Evolutionary conservation across 2,797 vertebrate species (phyloP), one percentile per base, ranked within the genome.

Genomic region (Spinus pinus): DNA sequence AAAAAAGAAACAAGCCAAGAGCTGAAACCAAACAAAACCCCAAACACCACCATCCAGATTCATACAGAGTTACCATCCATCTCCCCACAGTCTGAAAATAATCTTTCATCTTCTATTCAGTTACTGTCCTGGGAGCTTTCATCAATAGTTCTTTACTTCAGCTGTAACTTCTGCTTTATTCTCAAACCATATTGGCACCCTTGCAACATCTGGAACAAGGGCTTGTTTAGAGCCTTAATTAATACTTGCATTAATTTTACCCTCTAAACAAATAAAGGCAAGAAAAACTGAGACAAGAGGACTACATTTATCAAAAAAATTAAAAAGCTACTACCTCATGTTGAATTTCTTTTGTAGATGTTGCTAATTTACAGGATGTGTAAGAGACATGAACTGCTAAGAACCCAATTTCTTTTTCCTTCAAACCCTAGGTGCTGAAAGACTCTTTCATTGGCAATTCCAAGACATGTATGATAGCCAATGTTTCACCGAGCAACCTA

Each of bases 391-490:
- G 14, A 60, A n/a, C 25, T 81, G 19, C 49, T 78, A 46, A 80
- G 42, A 69, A 50, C 27, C 13, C 10, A 39, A 1, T 1, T 44
- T 61, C 4, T 5, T 49, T 94, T 90, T 86, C 58, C 35, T 90
- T 72, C 60, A 22, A 66, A 74, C 83, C 73, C 23, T 77, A 99
- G 99, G 98, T 99, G 91, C 97, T 99, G 67, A 99, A 98, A 95
- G 98, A 99, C 95, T 99, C 99, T 35, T 99, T 99, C 97, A 96
- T 99, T 64, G 99, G 99, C 57, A 98, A 99, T 95, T 99, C 99
- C 65, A 98, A 98, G 98, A 99, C 99, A 0, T 99, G 99, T 90
- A 99, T 99, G 99, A 99, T 99, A 33, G 99, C 99, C 81, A 99
- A 99, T 81, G 98, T 99, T 81, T 99, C 99, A 61, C 99, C 99